Conservation (phyloP, 2,888 invertebrate genomes). For the Ecliptopera silaceata region DNA sequence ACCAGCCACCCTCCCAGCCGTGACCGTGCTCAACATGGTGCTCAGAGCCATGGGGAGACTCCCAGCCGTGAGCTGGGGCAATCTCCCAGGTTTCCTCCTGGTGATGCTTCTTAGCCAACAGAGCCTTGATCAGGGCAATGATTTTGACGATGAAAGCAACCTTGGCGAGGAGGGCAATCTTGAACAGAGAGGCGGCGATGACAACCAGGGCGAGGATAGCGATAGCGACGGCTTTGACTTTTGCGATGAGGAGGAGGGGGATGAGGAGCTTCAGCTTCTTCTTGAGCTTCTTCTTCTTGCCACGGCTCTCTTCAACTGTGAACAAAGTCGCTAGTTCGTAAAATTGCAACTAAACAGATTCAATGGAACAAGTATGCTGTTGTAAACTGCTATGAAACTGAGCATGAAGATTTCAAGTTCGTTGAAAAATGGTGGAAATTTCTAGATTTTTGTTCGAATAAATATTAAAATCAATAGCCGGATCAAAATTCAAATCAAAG, state of each 20-base stretch:
- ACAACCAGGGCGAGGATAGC: constrained; percentile 85
- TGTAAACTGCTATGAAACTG: no score
- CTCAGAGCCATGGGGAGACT: constrained; percentile 47
- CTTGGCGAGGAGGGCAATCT: constrained; percentile 89
- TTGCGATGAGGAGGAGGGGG: constrained; percentile 84
- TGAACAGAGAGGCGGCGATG: constrained; percentile 87
- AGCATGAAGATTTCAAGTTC: no score
- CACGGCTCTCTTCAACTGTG: constrained; percentile 82
- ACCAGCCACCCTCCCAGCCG: constrained; percentile 72
- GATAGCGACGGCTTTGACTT: constrained; percentile 86
- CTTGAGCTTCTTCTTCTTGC: constrained; percentile 88
- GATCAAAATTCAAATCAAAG: constrained; percentile 7
- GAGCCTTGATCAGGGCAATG: constrained; percentile 63
- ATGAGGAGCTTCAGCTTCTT: constrained; percentile 73
- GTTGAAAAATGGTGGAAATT: no score
- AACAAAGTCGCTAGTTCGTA: constrained; percentile 10
- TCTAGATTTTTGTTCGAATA: neutral
- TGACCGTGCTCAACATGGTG: constrained; percentile 60
- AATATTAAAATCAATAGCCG: no score
- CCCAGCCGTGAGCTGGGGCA: constrained; percentile 50
- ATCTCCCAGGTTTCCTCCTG: constrained; percentile 56
- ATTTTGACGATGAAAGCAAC: constrained; percentile 85
- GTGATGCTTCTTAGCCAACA: constrained; percentile 66
- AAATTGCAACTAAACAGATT: no score
- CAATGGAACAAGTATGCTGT: no score